Base-by-base conservation (phyloP, 1,140 invertebrate species). In the Arion vulgaris region DNA sequence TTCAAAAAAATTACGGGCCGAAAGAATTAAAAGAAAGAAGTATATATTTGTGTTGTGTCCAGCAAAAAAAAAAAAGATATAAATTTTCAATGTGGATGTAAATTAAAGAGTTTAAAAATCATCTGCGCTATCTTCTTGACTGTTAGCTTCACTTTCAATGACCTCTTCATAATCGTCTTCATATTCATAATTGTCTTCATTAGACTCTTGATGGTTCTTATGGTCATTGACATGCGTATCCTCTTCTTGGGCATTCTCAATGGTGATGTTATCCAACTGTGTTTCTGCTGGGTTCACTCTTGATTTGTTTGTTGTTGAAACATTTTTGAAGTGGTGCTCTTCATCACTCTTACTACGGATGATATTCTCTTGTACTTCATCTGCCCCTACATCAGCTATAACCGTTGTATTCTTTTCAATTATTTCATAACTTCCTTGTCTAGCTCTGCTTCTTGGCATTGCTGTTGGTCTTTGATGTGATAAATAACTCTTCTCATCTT, bases 131-230 rank as follows among this genome's bases (percentile, higher is more conserved):
- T 71, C 78, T 53, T 32, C 77, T 69, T 68, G 32, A n/a, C 51
- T 32, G 4, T 62, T 39, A 68, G 36, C 57, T 23, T 79, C 51
- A 66, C 57, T 57, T 38, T 34, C 77, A 9, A 57, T 57, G 32
- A 41, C n/a, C 19, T 80, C 78, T 39, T 72, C 78, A 26, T 69
- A 49, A 80, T 80, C 45, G 38, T 80, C 78, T 45, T 80, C 62
- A 80, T 72, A 49, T 51, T 80, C 68, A n/a, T 36, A 32, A 39
- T 51, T 28, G 23, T 80, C 78, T 72, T 71, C 68, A 38, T 7
- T 26, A 32, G 19, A 2, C 9, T 80, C 17, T 39, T 39, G 36
- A n/a, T 79, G 32, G 13, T 34, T 49, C 2, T 53, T 5, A 17
- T 32, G 45, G 38, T 68, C 53, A 11, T 5, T 68, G 26, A 1